Percentiles rank a stretch among this genome's conserved stretches.
Evolutionary conservation across 2,888 invertebrate genomes (phyloP).

Genomic region (Drosophila neoperkinsi): DNA sequence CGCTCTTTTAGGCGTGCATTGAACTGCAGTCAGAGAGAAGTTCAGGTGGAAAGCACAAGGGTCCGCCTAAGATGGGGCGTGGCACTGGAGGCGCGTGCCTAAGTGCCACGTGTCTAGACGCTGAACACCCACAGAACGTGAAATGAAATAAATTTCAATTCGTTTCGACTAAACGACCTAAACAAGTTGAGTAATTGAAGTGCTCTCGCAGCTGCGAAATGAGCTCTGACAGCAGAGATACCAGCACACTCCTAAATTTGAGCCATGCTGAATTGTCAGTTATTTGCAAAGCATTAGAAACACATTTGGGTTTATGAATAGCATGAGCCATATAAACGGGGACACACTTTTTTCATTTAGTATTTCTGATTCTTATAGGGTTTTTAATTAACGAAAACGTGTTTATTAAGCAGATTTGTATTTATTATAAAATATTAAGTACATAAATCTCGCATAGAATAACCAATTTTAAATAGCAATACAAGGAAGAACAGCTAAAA

Average conservation of each 20-base stretch:
- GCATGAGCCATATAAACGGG: background rate
- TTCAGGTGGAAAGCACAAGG: conserved; percentile 12
- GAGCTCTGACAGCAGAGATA: conserved; percentile 21
- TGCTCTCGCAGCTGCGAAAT: conserved; percentile 14
- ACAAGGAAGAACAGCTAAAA: background rate
- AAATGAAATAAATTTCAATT: conserved; percentile 58
- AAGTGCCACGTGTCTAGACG: conserved; percentile 68
- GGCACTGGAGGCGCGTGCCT: conserved; percentile 54
- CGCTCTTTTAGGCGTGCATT: conserved; percentile 48
- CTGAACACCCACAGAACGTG: conserved; percentile 53
- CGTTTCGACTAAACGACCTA: conserved; percentile 28
- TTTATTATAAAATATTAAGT: background rate
- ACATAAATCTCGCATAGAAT: background rate
- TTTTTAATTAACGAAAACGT: background rate
- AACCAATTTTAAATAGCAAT: background rate
- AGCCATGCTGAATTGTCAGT: background rate
- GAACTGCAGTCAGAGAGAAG: conserved; percentile 25
- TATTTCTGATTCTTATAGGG: background rate
- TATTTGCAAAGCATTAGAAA: background rate
- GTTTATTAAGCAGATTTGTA: background rate
- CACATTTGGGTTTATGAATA: background rate
- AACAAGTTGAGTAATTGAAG: conserved; percentile 57
- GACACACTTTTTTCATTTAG: background rate
- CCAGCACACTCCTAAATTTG: background rate
- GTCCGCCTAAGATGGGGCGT: conserved; percentile 25